Evolutionary conservation across 2,113 vertebrate species (phyloP), one percentile per base, ranked within the genome.

Genomic region (Pomatorhinus ruficollis): DNA sequence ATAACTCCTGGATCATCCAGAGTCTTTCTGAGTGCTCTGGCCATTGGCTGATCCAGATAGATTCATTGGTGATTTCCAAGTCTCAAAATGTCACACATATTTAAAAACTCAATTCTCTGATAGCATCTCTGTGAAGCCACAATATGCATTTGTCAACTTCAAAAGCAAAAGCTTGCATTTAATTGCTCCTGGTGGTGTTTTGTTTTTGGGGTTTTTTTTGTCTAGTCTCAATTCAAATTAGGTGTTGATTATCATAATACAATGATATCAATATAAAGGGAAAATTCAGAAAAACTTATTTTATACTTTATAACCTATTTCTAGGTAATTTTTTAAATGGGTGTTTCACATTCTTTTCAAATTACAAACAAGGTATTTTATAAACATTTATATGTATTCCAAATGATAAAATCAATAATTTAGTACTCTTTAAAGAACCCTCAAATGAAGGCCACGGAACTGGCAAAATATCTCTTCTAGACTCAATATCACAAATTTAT

Each of bases 61-160:
- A 68, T 22, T 80, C 10, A 14, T 4, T 0, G 0, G 11, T 15
- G 19, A 59, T 71, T 60, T 82, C 27, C 10, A 47, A 82, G 27
- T 22, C 47, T 84, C 33, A 75, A 59, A 78, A 84, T 37, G 14
- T 13, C 27, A 63, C 0, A 0, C 7, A 20, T 23, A 23, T 8
- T 28, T 35, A 59, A 84, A 80, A 49, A 2, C 3, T 87, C 24
- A 56, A 10, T 66, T 84, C 2, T 54, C 7, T 50, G 42, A 20
- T 0, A 37, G 7, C 4, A 25, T 49, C 53, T 83, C 6, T 39
- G 61, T 7, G 5, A 83, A 87, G 5, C 8, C 2, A 5, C 47
- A 68, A 68, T 24, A 57, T 12, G 22, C 7, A 31, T 56, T 40
- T 88, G 9, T 72, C 10, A 60, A 18, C 7, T 31, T 70, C 27